Conservation (phyloP, 2,797 vertebrate genomes). For the Oreochromis grahami region DNA sequence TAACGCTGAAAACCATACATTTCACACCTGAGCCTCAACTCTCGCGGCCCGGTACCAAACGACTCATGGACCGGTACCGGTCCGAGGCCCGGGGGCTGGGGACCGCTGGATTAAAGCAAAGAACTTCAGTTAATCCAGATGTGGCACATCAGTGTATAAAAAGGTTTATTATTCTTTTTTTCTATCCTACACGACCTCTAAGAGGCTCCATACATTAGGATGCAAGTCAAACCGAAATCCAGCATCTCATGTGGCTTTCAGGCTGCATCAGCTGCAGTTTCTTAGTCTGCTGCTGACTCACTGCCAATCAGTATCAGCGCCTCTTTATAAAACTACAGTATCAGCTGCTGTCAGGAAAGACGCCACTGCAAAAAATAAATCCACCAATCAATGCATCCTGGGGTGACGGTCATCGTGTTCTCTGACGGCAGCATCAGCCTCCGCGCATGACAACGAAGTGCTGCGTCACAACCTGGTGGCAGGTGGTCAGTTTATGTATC, state of each 20-base stretch:
- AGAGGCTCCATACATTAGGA: background rate
- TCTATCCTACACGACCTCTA: background rate
- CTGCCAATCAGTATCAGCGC: background rate
- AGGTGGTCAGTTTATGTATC: background rate
- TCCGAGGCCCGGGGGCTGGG: too few species aligned
- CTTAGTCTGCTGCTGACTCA: background rate
- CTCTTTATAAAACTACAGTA: background rate
- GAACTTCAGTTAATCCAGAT: background rate
- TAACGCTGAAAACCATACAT: too few species aligned
- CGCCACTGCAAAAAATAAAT: background rate
- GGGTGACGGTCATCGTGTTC: background rate
- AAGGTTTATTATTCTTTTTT: background rate
- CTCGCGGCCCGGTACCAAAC: too few species aligned
- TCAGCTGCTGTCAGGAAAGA: background rate
- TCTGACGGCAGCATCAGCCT: background rate
- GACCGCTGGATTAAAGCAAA: background rate
- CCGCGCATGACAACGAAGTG: background rate
- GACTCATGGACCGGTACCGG: too few species aligned
- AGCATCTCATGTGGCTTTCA: background rate
- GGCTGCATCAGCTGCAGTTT: background rate
- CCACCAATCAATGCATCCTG: background rate
- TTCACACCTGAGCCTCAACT: too few species aligned
- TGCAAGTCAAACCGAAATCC: background rate
- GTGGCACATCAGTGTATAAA: background rate
- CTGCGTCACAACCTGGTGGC: slow-evolving; percentile 4